phyloP scores from a whole-genome alignment of 2,888 invertebrate genomes.

The Byasa hedistus region DNA sequence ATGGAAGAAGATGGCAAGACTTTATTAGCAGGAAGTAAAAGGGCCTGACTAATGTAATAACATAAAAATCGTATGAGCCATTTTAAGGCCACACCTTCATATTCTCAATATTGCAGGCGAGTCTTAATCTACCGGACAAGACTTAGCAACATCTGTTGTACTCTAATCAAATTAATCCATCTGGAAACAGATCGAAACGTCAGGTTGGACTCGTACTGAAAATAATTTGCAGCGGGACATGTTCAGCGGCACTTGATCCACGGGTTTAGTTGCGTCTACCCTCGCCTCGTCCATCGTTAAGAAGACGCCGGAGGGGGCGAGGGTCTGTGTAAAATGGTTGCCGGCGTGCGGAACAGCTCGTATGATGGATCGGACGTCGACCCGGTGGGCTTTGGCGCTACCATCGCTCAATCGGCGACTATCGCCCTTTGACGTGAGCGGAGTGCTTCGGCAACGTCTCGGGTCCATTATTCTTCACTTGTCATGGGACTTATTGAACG shows the following conservation, averaged over 20 bases:
- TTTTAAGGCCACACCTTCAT: too few species aligned
- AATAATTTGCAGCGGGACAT: constrained; percentile 66
- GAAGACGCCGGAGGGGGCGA: constrained; percentile 28
- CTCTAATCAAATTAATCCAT: constrained; percentile 79
- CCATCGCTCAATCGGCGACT: constrained; percentile 73
- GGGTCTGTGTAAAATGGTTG: constrained; percentile 47
- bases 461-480: constrained; percentile 65
- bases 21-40: too few species aligned
- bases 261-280: constrained; percentile 20
- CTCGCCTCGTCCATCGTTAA: constrained; percentile 12
- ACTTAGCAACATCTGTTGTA: constrained; percentile 68
- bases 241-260: constrained; percentile 45
- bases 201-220: constrained; percentile 69
- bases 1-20: too few species aligned
- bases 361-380: constrained; percentile 72
- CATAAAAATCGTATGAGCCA: too few species aligned
- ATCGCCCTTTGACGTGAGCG: constrained; percentile 67
- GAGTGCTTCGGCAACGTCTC: constrained; percentile 54
- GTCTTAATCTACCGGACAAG: constrained; percentile 19
- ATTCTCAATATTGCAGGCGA: too few species aligned
- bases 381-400: constrained; percentile 69
- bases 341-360: constrained; percentile 51
- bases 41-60: too few species aligned
- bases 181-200: constrained; percentile 77
- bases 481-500: constrained; percentile 35